phyloP scores from a whole-genome alignment of 2,888 invertebrate genomes.

The Epinotia ramella region DNA sequence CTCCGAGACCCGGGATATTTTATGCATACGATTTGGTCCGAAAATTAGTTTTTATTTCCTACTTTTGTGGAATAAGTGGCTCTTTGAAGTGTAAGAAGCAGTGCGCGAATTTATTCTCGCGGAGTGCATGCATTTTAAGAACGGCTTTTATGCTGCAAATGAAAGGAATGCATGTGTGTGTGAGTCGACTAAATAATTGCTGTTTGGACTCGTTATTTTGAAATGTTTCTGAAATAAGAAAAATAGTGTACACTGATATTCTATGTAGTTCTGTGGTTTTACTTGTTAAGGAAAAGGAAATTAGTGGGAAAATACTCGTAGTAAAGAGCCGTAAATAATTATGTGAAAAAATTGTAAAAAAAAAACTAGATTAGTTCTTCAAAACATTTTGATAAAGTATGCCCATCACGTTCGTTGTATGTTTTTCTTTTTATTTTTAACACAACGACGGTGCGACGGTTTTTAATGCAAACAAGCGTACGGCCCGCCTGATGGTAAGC shows the following conservation, averaged over 20 bases:
- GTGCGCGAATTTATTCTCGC: conserved; percentile 39
- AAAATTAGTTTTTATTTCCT: conserved; percentile 44
- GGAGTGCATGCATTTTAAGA: conserved; percentile 42
- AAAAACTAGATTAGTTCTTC: too few species aligned
- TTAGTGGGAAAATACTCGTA: background rate
- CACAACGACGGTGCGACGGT: too few species aligned
- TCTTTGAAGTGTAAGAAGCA: conserved; percentile 43
- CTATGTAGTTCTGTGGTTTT: background rate
- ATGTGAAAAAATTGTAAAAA: too few species aligned
- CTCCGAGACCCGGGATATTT: conserved; percentile 28
- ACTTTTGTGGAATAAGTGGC: conserved; percentile 29
- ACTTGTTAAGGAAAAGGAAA: background rate
- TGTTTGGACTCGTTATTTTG: conserved; percentile 2
- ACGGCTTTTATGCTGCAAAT: conserved; percentile 42
- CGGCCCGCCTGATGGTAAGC: too few species aligned
- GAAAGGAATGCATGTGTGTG: conserved; percentile 30
- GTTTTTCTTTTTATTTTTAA: too few species aligned
- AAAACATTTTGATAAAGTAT: too few species aligned
- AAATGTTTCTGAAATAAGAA: conserved; percentile 1
- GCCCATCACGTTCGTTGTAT: too few species aligned
- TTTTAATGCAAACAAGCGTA: too few species aligned
- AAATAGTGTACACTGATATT: background rate
- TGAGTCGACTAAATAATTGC: conserved; percentile 24
- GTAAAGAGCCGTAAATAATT: too few species aligned
- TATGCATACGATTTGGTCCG: conserved; percentile 43